phyloP scores from a whole-genome alignment of 2,888 invertebrate genomes.

The Uloborus plumipes region DNA sequence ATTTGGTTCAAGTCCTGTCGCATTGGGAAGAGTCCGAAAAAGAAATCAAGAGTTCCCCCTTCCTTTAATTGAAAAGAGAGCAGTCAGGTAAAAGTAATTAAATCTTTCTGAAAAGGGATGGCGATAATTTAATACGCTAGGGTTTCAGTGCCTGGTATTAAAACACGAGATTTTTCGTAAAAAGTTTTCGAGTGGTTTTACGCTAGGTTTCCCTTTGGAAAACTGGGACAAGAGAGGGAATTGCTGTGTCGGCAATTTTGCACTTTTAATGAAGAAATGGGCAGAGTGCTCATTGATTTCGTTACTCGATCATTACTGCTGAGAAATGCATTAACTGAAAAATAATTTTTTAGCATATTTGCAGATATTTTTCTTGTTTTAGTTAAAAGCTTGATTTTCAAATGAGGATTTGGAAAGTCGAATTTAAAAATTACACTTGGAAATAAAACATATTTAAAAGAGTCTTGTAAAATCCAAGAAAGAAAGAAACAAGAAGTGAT shows the following conservation, averaged over 20 bases:
- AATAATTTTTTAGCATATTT: too few relatives aligned
- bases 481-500: too few relatives aligned
- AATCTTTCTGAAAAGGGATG: constrained; percentile 34
- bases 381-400: too few relatives aligned
- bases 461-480: too few relatives aligned
- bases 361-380: too few relatives aligned
- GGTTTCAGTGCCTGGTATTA: constrained; percentile 13
- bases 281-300: too few relatives aligned
- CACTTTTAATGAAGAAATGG: too few relatives aligned
- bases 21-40: constrained; percentile 18
- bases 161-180: constrained; percentile 5
- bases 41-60: constrained; percentile 48
- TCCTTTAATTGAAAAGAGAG: constrained; percentile 55
- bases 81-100: constrained; percentile 53
- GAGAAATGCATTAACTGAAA: too few relatives aligned
- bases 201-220: background rate
- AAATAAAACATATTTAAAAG: too few relatives aligned
- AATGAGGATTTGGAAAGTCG: too few relatives aligned
- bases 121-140: constrained; percentile 45
- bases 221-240: constrained; percentile 13
- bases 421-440: too few relatives aligned
- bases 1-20: constrained; percentile 40
- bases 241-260: background rate
- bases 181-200: constrained; percentile 12
- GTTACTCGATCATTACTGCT: too few relatives aligned